phyloP scores from a whole-genome alignment of 2,797 vertebrate genomes.

The Mus caroli region DNA sequence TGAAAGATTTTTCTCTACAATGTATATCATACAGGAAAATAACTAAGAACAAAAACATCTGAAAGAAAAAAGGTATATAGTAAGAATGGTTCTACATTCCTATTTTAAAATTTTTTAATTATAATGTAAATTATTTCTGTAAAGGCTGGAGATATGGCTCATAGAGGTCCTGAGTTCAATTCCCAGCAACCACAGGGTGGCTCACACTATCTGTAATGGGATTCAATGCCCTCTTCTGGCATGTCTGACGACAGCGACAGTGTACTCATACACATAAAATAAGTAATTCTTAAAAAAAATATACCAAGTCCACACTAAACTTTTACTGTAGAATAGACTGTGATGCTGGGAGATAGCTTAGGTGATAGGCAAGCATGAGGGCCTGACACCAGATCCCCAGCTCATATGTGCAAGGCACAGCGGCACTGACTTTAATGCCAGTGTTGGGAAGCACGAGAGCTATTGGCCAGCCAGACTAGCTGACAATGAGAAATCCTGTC shows the following conservation, averaged over 20 bases:
- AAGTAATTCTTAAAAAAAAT: no score
- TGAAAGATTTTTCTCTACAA: neutral
- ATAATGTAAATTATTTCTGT: neutral
- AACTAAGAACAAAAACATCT: neutral
- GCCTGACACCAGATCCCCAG: neutral
- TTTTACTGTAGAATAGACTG: neutral
- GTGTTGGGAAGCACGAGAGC: neutral
- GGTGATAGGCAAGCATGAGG: neutral
- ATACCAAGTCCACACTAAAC: neutral
- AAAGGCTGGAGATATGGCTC: neutral
- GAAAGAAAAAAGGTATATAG: neutral
- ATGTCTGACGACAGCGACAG: no score
- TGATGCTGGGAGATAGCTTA: neutral
- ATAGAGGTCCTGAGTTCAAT: no score
- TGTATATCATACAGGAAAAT: neutral
- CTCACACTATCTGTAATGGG: no score
- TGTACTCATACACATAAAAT: no score
- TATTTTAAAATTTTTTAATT: neutral
- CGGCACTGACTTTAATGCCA: neutral
- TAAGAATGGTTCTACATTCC: neutral
- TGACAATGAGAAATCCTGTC: neutral
- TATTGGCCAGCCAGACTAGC: neutral
- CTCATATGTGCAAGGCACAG: neutral
- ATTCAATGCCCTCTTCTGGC: no score
- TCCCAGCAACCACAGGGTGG: no score